A percentile compares a stretch with the other conserved stretches of the same genome.
Conservation (phyloP, 2,113 vertebrate genomes). For the Hydrochoerus hydrochaeris region DNA sequence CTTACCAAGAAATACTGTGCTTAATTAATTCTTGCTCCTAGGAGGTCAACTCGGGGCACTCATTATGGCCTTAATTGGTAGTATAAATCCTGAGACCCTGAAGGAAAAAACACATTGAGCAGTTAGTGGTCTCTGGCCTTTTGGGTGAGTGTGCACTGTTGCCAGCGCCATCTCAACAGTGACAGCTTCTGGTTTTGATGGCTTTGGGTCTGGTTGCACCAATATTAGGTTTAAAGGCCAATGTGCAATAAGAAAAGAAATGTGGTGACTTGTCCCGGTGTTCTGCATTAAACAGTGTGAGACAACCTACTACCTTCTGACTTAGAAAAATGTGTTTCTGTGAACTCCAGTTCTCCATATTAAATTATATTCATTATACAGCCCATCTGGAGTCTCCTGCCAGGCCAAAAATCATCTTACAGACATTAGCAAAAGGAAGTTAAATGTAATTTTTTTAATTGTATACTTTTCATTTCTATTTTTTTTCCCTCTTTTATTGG, state of each 20-base stretch:
- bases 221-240: conserved; percentile 82
- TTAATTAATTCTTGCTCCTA: conserved; percentile 90
- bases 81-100: conserved; percentile 88
- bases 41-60: conserved; percentile 89
- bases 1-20: conserved; percentile 88
- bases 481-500: conserved; percentile 78
- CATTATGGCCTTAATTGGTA: conserved; percentile 90
- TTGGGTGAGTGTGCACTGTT: conserved; percentile 65
- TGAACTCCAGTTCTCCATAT: conserved; percentile 85
- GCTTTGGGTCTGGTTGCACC: conserved; percentile 78
- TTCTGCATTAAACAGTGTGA: conserved; percentile 82
- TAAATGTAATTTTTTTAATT: conserved; percentile 86
- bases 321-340: conserved; percentile 80
- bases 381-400: conserved; percentile 87
- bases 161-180: conserved; percentile 58
- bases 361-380: conserved; percentile 86
- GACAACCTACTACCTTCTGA: conserved; percentile 73
- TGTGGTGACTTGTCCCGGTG: conserved; percentile 69
- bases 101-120: conserved; percentile 77
- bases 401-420: conserved; percentile 84
- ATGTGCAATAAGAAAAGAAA: conserved; percentile 81
- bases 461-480: conserved; percentile 83
- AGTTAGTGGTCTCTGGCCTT: conserved; percentile 81
- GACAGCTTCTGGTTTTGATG: conserved; percentile 81
- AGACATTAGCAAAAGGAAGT: conserved; percentile 85